Percentiles rank a stretch among this genome's conserved stretches.
Evolutionary conservation across 2,113 vertebrate genomes (phyloP).

Genomic region (Emydura subglobosa): DNA sequence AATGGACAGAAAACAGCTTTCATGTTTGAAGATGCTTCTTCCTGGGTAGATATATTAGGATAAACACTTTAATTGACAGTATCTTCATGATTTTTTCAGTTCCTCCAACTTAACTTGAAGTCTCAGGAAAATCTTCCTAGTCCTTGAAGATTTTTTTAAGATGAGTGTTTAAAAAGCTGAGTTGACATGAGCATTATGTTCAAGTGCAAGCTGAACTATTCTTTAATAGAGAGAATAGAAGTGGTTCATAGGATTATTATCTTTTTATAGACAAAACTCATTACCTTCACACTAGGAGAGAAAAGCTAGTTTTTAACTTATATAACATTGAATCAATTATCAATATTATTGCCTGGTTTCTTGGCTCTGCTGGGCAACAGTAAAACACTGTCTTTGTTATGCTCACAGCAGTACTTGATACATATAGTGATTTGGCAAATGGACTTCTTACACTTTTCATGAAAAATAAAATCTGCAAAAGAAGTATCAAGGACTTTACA

Average conservation of each 20-base stretch:
- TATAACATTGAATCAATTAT: conserved; percentile 59
- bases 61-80: conserved; percentile 83
- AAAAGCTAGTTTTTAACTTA: conserved; percentile 72
- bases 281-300: conserved; percentile 72
- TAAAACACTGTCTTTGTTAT: neutral
- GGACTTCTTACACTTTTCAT: conserved; percentile 50
- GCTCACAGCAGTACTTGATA: conserved; percentile 30
- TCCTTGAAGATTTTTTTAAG: conserved; percentile 78
- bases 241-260: conserved; percentile 66
- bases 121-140: conserved; percentile 72
- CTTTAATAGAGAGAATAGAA: conserved; percentile 63
- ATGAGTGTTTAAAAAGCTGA: conserved; percentile 71
- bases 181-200: conserved; percentile 62
- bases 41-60: conserved; percentile 47
- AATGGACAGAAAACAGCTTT: conserved; percentile 73
- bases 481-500: conserved; percentile 46
- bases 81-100: conserved; percentile 77
- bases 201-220: conserved; percentile 62
- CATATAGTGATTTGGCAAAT: conserved; percentile 48
- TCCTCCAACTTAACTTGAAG: conserved; percentile 74
- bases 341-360: conserved; percentile 72
- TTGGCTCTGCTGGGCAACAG: conserved; percentile 53
- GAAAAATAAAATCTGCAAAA: conserved; percentile 51
- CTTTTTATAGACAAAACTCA: conserved; percentile 74
- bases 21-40: conserved; percentile 73